phyloP scores from a whole-genome alignment of 2,797 vertebrate species.

The Anguilla obscura region DNA sequence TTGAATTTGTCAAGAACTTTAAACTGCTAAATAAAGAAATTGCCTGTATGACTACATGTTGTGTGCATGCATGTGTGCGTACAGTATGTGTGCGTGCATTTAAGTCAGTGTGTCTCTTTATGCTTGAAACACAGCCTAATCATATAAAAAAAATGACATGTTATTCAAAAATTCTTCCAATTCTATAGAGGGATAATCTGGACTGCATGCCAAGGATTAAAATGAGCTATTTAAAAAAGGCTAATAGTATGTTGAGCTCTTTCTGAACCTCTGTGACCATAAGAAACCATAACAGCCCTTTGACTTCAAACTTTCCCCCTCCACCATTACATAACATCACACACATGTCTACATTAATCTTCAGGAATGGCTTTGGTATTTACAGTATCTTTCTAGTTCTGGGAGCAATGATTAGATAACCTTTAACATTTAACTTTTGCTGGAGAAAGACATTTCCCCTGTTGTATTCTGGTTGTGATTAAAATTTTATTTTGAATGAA shows the following conservation, averaged over 20 bases:
- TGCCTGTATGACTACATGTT: background rate
- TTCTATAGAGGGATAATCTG: conserved; percentile 48
- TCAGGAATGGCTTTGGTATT: background rate
- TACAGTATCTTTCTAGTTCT: background rate
- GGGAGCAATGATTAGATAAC: background rate
- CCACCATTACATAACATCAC: background rate
- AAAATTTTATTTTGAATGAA: background rate
- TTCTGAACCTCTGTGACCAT: background rate
- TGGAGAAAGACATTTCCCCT: background rate
- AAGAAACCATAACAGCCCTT: no score
- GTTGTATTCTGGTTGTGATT: background rate
- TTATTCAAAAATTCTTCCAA: conserved; percentile 40
- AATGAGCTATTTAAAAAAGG: background rate
- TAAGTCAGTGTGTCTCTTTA: background rate
- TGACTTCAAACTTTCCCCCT: background rate
- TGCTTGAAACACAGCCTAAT: conserved; percentile 17
- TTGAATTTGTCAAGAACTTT: background rate
- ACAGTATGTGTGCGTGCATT: background rate
- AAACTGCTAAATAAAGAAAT: background rate
- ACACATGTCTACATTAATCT: background rate
- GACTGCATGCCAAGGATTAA: conserved; percentile 59
- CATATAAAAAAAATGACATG: background rate
- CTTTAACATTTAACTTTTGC: background rate
- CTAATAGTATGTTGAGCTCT: background rate
- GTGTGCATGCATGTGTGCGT: background rate